Evolutionary conservation across 2,113 vertebrate genomes (phyloP).

Genomic region (Ochotona curzoniae): DNA sequence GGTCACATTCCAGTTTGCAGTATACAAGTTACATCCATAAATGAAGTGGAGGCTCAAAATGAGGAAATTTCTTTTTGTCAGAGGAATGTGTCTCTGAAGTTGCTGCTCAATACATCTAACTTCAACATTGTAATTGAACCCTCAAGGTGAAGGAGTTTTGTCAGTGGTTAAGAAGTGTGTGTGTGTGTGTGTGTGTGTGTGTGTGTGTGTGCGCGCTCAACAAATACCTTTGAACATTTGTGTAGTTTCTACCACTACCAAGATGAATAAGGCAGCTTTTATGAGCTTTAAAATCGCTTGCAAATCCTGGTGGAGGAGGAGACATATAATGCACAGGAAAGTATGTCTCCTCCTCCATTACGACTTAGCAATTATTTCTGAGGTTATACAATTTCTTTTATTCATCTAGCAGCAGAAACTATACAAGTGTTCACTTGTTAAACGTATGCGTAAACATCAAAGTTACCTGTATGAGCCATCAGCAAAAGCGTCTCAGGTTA

Average conservation of each 20-base stretch:
- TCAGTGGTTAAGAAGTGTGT: not conserved
- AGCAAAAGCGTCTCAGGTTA: not conserved
- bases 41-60: not conserved
- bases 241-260: not conserved
- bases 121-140: not conserved
- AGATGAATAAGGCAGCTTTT: not conserved
- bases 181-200: too few relatives aligned
- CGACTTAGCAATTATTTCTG: not conserved
- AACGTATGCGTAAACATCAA: not conserved
- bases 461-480: not conserved
- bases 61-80: not conserved
- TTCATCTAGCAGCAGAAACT: not conserved
- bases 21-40: not conserved
- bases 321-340: not conserved
- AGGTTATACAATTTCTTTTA: not conserved
- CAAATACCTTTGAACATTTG: not conserved
- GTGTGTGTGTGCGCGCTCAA: not conserved
- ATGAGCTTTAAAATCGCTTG: not conserved
- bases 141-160: not conserved
- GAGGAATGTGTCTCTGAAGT: not conserved
- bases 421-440: not conserved
- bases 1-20: not conserved
- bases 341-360: not conserved
- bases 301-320: not conserved
- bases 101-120: not conserved